phyloP scores from a whole-genome alignment of 1,140 invertebrate species.

The Gryllus bimaculatus region DNA sequence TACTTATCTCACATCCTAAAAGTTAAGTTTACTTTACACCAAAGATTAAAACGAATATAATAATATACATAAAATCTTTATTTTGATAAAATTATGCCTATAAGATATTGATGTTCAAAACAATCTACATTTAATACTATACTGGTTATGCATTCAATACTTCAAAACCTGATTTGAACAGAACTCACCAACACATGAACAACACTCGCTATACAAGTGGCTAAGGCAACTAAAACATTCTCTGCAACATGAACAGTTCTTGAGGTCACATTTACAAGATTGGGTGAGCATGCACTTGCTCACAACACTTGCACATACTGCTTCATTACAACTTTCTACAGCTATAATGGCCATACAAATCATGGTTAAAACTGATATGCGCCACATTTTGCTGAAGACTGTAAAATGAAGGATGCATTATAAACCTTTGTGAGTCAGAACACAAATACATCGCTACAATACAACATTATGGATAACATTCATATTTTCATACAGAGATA shows the following conservation, averaged over 20 bases:
- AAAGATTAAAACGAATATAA: background rate
- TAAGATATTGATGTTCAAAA: constrained; percentile 8
- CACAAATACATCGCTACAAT: too few relatives aligned
- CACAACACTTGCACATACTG: constrained; percentile 84
- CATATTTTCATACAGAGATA: too few relatives aligned
- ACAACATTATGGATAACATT: too few relatives aligned
- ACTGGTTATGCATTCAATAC: background rate
- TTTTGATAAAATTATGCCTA: background rate
- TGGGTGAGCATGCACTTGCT: constrained; percentile 93
- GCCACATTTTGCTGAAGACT: background rate
- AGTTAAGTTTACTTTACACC: background rate
- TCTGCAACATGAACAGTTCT: constrained; percentile 84
- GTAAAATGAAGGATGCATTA: background rate
- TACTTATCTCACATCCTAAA: background rate
- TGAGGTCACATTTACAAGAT: constrained; percentile 87
- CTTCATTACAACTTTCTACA: constrained; percentile 62
- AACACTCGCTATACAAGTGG: constrained; percentile 84
- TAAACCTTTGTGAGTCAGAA: background rate
- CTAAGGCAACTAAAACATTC: constrained; percentile 85
- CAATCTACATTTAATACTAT: background rate
- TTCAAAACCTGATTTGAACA: background rate
- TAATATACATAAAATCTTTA: background rate
- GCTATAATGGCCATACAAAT: background rate
- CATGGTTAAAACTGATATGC: background rate
- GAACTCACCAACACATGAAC: constrained; percentile 83